Conservation (phyloP, 2,888 invertebrate species). For the Nephrocerus scutellatus region DNA sequence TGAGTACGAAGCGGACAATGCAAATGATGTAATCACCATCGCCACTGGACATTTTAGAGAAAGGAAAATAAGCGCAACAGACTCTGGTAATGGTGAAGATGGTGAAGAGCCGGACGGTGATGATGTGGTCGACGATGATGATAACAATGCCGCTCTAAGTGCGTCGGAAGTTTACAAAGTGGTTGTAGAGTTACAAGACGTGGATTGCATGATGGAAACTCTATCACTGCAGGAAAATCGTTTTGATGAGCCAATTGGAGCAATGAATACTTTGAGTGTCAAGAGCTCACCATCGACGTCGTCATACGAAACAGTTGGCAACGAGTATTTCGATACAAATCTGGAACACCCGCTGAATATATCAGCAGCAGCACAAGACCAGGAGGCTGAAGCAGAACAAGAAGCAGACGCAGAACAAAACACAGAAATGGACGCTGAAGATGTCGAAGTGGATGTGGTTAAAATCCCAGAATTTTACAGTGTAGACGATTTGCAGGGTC, state of each 20-base stretch:
- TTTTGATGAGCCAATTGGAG: constrained; percentile 33
- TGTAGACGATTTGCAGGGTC: constrained; percentile 47
- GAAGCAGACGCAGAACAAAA: constrained; percentile 14
- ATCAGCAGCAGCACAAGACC: constrained; percentile 1
- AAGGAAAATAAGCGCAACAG: constrained; percentile 25
- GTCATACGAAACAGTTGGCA: constrained; percentile 48
- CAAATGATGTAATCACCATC: too few relatives aligned
- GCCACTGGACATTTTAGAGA: constrained; percentile 18
- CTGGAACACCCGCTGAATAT: constrained; percentile 19
- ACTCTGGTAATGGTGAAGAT: constrained; percentile 28
- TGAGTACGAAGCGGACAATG: constrained; percentile 30
- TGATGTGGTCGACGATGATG: constrained; percentile 15
- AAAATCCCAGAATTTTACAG: constrained; percentile 42
- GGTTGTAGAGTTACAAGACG: constrained; percentile 34
- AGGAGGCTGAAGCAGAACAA: constrained; percentile 14
- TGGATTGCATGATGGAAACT: constrained; percentile 31
- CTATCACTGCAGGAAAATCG: constrained; percentile 37
- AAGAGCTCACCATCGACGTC: constrained; percentile 48
- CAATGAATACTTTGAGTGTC: constrained; percentile 32
- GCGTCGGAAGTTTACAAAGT: constrained; percentile 12
- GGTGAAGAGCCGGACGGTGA: constrained; percentile 34
- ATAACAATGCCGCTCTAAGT: too few relatives aligned
- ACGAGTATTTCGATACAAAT: constrained; percentile 43
- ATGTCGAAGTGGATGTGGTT: constrained; percentile 19
- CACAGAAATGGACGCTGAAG: constrained; percentile 4